A percentile compares a stretch with the other conserved stretches of the same genome.
phyloP scores from a whole-genome alignment of 2,888 invertebrate species.

The Cheiracanthium punctorium region DNA sequence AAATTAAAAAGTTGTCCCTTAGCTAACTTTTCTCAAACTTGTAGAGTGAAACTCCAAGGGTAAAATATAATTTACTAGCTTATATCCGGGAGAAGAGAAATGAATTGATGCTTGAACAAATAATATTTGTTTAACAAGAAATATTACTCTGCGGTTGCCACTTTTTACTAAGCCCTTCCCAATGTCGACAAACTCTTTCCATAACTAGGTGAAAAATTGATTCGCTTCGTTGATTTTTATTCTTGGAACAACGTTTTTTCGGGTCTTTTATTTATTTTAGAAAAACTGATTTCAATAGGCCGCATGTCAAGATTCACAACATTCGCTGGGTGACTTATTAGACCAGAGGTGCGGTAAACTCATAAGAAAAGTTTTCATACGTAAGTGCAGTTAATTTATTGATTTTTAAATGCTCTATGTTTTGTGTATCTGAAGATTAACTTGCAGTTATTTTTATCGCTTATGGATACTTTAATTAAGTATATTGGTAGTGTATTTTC shows the following conservation, averaged over 20 bases:
- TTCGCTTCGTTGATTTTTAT: constrained; percentile 21
- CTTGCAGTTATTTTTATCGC: too few species aligned
- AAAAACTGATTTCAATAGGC: neutral
- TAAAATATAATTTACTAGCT: too few species aligned
- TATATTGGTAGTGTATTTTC: too few species aligned
- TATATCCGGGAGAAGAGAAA: neutral
- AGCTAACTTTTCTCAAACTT: too few species aligned
- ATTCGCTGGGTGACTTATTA: neutral
- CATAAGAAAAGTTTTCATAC: neutral
- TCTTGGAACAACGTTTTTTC: neutral
- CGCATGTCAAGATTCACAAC: neutral
- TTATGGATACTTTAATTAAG: too few species aligned
- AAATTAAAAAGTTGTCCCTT: too few species aligned
- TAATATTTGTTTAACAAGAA: constrained; percentile 30
- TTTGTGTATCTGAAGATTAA: too few species aligned
- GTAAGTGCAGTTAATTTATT: neutral
- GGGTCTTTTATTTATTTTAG: constrained; percentile 11
- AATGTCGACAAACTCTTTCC: constrained; percentile 53
- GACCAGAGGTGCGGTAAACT: neutral
- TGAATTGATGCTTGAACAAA: neutral
- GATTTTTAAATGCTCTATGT: neutral
- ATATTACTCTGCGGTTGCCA: neutral
- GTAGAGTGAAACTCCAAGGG: too few species aligned
- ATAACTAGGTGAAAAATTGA: constrained; percentile 11
- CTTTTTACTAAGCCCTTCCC: constrained; percentile 14